Evolutionary conservation across 2,888 invertebrate species (phyloP), one percentile per base, ranked within the genome.

Genomic region (Agrotis clavis): DNA sequence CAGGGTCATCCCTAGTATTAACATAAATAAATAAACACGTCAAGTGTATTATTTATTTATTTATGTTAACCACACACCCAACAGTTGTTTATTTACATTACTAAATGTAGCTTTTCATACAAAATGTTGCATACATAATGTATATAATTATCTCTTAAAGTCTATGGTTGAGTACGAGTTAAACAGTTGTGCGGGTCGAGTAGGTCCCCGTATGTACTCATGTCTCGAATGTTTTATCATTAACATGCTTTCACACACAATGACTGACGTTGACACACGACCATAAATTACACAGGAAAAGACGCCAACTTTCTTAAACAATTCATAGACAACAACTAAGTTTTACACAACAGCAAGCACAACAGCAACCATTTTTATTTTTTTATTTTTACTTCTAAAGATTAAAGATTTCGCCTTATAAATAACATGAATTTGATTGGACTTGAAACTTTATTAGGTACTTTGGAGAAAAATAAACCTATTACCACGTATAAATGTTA

Each of bases 241-340:
- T 83, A 84, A 61, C 78, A 78, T 77, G 73, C 73, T 82, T 79
- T 82, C 73, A 68, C 66, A 73, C 72, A 83, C 81, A 85, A 78
- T 83, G 78, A 76, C 21, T 74, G 82, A 74, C 67, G 68, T 67
- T 75, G 83, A 81, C 85, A 83, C 60, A 75, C 67, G 66, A 74
- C 72, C 78, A 71, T 83, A 82, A 82, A 82, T 79, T 76, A 83
- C 72, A 68, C 59, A 72, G 73, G 71, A 80, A 83, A 73, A 85
- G 76, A 74, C 72, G 72, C 69, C 74, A 83, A 73, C 85, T 84
- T 84, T 84, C 85, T 83, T 83, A 65, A 74, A 84, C 74, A 66
- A 67, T 81, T 62, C 72, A 61, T 74, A 79, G 75, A 84, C 74
- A 74, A 76, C 76, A 83, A 83, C 75, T 69, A 67, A 75, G 71